Evolutionary conservation across 2,113 vertebrate species (phyloP), one percentile per base, ranked within the genome.

Genomic region (Pteronura brasiliensis): DNA sequence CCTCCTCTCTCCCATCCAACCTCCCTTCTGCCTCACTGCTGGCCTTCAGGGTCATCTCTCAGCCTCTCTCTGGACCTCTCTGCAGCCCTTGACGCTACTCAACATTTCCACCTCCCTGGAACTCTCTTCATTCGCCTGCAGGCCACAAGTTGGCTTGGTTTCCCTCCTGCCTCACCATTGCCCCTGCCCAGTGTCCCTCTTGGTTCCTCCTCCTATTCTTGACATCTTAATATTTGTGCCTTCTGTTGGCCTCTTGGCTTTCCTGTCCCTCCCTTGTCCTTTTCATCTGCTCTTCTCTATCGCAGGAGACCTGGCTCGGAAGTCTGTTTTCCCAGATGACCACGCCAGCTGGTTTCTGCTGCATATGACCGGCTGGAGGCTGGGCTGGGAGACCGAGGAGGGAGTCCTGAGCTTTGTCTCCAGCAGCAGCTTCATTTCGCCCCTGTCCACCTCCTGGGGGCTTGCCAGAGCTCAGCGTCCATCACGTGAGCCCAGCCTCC

Each of bases 321-420:
- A 34, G 9, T 23, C 44, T 80, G 13, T 65, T 31, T 85, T 42
- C 63, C 52, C 7, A 15, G 44, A 25, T 2, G 2, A 4, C 49
- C 9, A 3, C 10, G 5, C 13, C 44, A 11, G 29, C 12, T 34
- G 55, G 34, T 57, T 88, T 27, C 74, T 0, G 1, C 34, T 42
- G 39, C 21, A 7, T 4, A 7, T 4, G 6, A 29, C 67, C 44
- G 6, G 12, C 1, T 18, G 17, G 36, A 44, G 44, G 59, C 4
- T 4, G 18, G 10, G 23, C 4, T 36, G 29, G 21, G 42, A 88
- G 77, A 12, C 8, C 0, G 13, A 47, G 31, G n/a, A 31, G n/a
- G 14, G 4, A 39, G 59, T 59, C 61, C 12, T 25, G 8, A 13
- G 15, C 0, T 2, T 25, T 3, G 1, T 25, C 18, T 84, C 23